Percentiles rank a stretch among this genome's conserved stretches.
Conservation (phyloP, 2,888 invertebrate species). For the Cerceris ruficornis region DNA sequence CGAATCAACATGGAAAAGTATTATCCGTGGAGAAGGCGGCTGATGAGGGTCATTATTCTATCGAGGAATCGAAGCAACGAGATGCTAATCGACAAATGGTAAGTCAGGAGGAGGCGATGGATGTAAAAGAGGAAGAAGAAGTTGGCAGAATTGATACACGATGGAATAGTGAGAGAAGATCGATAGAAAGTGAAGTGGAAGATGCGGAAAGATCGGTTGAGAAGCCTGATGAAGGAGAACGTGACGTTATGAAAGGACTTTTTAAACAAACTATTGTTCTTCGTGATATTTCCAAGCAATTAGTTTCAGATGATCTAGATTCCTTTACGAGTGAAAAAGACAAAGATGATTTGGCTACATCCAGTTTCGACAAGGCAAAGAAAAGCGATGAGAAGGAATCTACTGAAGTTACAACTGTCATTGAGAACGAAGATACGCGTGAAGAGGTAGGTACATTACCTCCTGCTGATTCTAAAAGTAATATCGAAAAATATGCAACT, state of each 20-base stretch:
- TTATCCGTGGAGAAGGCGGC: slow-evolving; percentile 2
- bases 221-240: neutral
- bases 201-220: neutral
- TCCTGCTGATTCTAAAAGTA: neutral
- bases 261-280: neutral
- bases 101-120: neutral
- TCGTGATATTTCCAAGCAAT: neutral
- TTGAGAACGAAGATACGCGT: neutral
- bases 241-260: neutral
- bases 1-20: neutral
- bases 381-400: neutral
- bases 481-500: neutral
- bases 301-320: neutral
- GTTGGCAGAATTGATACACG: neutral
- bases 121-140: neutral
- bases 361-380: neutral
- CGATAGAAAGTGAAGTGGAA: neutral
- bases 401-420: neutral
- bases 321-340: neutral
- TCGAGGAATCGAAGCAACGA: slow-evolving; percentile 14
- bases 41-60: slow-evolving; percentile 47
- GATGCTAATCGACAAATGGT: neutral
- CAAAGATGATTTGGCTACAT: neutral
- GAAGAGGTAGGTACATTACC: neutral
- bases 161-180: neutral